phyloP scores from a whole-genome alignment of 2,797 vertebrate genomes.

The Amblyopsis hoosieri region DNA sequence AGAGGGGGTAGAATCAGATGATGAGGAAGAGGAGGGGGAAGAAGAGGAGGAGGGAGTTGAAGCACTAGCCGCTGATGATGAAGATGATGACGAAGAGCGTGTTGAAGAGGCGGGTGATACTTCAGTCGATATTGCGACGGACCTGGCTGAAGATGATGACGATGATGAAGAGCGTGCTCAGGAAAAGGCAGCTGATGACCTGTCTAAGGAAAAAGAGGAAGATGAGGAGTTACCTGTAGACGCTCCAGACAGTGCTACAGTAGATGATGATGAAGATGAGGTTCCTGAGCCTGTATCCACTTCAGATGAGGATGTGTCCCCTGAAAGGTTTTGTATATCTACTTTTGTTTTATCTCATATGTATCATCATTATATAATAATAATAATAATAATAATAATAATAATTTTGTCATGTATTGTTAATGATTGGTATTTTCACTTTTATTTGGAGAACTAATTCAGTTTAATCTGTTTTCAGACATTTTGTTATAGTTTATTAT shows the following conservation, averaged over 20 bases:
- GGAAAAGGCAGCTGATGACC: slow-evolving; percentile 7
- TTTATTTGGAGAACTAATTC: no score
- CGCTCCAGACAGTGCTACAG: slow-evolving; percentile 4
- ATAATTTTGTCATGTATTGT: no score
- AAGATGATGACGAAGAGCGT: slow-evolving; percentile 9
- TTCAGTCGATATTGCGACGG: background rate
- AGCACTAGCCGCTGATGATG: slow-evolving; percentile 4
- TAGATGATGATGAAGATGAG: slow-evolving; percentile 21
- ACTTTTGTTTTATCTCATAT: no score
- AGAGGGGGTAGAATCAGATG: background rate
- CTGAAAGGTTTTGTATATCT: no score
- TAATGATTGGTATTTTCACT: no score
- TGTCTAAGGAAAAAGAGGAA: background rate
- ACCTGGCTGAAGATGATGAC: slow-evolving; percentile 13
- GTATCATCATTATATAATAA: no score
- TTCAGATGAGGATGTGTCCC: background rate
- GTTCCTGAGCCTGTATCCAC: slow-evolving; percentile 15
- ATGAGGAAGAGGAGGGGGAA: background rate
- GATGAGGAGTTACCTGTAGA: slow-evolving; percentile 18
- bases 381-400: no score
- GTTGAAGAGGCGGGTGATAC: slow-evolving; percentile 12
- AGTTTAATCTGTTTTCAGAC: no score
- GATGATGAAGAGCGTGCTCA: slow-evolving; percentile 17
- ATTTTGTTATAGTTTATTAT: no score
- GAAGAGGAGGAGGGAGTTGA: slow-evolving; percentile 1